Evolutionary conservation across 2,888 invertebrate species (phyloP), one percentile per base, ranked within the genome.

Genomic region (Drosophila falleni): DNA sequence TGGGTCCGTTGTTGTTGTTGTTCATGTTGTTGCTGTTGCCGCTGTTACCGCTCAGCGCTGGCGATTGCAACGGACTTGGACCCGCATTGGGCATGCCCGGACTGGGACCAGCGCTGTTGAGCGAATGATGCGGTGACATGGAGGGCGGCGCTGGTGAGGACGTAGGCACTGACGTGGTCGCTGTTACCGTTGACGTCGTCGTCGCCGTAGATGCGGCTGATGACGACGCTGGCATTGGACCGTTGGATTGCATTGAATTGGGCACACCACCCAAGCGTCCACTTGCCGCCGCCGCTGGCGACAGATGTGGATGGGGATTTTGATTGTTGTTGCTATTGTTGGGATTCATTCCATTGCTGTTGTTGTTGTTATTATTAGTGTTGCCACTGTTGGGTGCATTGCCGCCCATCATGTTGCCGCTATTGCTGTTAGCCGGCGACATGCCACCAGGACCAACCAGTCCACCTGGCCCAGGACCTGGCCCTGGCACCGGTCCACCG

Each of bases 111-210:
- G 89, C 86, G 66, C 63, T 85, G 60, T 88, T 87, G 23, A 86
- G 78, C 63, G 89, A 55, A 62, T 92, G 93, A 75, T 92, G 92
- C 55, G 91, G 92, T 62, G 92, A 94, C 94, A 91, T 94, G 93
- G 93, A 87, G 93, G 90, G 91, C 93, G 90, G 83, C 73, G 91
- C 91, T 86, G 91, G 91, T 62, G 91, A 91, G 79, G 91, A 89
- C 74, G 89, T 90, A 89, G 91, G 91, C 89, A 90, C 90, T 89
- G 91, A 91, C 79, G 91, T 89, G 78, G 76, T 74, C 63, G 86
- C 80, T 49, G 89, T 71, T 54, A 59, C 80, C 56, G 88, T 80
- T 39, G 91, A 72, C 53, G 82, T 69, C 51, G 89, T 66, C 50
- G 82, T 65, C 51, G 81, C 56, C 23, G 85, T 60, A 3, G 91